phyloP scores from a whole-genome alignment of 2,797 vertebrate species.

The Hemibagrus guttatus region DNA sequence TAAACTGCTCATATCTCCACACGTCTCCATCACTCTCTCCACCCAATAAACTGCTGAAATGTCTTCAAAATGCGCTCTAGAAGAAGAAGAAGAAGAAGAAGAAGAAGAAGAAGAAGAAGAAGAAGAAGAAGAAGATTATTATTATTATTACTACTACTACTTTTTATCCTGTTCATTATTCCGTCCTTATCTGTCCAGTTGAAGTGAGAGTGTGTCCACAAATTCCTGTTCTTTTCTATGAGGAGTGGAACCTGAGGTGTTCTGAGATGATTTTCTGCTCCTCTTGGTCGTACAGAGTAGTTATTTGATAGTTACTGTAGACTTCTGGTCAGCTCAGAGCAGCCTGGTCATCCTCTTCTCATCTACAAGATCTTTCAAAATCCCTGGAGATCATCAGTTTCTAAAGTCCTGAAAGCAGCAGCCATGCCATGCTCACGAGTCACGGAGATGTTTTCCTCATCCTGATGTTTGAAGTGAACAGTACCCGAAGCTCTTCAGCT shows the following conservation, averaged over 20 bases:
- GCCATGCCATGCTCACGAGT: no score
- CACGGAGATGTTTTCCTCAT: no score
- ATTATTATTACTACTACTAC: no score
- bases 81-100: no score
- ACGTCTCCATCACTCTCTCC: no score
- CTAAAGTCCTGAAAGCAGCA: no score
- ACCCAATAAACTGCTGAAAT: slow-evolving; percentile 69
- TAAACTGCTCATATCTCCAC: no score
- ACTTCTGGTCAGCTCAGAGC: background rate
- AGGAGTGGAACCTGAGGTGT: background rate
- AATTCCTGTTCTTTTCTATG: background rate
- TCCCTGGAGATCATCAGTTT: no score
- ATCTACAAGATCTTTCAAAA: background rate
- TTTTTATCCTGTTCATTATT: background rate
- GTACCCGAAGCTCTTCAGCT: no score
- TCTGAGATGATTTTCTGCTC: background rate
- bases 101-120: no score
- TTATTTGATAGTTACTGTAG: background rate
- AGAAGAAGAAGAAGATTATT: background rate
- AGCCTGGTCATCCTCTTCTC: background rate
- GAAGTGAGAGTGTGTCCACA: background rate
- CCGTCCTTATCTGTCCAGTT: background rate
- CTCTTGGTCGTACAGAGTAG: background rate
- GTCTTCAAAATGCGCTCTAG: no score
- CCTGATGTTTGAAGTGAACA: no score